Conservation (phyloP, 2,113 vertebrate genomes). For the Thomomys bottae region DNA sequence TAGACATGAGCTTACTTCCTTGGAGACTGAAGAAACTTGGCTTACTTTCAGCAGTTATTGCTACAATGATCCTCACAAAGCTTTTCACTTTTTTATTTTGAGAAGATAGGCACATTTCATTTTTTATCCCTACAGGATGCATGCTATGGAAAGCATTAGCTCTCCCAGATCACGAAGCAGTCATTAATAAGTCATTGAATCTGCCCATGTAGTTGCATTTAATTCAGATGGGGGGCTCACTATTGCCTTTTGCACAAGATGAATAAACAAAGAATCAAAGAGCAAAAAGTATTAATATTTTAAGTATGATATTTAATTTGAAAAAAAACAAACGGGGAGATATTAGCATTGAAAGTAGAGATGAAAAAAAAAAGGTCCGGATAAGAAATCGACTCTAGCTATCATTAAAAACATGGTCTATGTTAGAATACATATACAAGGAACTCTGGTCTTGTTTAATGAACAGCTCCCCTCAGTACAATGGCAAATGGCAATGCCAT, state of each 20-base stretch:
- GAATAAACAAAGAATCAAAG: slow-evolving; percentile 74
- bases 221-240: slow-evolving; percentile 31
- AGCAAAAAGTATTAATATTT: slow-evolving; percentile 72
- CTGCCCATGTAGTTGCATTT: slow-evolving; percentile 40
- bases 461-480: background rate
- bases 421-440: slow-evolving; percentile 49
- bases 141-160: slow-evolving; percentile 49
- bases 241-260: slow-evolving; percentile 55
- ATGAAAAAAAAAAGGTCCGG: background rate
- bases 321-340: slow-evolving; percentile 31
- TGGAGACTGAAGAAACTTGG: slow-evolving; percentile 25
- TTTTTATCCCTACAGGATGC: slow-evolving; percentile 40
- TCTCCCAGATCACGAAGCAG: slow-evolving; percentile 1
- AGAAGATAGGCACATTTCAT: slow-evolving; percentile 51
- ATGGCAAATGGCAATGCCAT: background rate
- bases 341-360: slow-evolving; percentile 59
- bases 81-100: slow-evolving; percentile 48
- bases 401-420: background rate
- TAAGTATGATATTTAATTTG: slow-evolving; percentile 65
- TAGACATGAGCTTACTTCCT: slow-evolving; percentile 17
- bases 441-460: background rate
- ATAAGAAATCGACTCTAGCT: slow-evolving; percentile 33
- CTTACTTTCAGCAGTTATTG: slow-evolving; percentile 49
- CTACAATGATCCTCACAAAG: slow-evolving; percentile 18
- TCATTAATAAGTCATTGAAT: slow-evolving; percentile 67